phyloP scores from a whole-genome alignment of 2,888 invertebrate species.

The Cybosia mesomella region DNA sequence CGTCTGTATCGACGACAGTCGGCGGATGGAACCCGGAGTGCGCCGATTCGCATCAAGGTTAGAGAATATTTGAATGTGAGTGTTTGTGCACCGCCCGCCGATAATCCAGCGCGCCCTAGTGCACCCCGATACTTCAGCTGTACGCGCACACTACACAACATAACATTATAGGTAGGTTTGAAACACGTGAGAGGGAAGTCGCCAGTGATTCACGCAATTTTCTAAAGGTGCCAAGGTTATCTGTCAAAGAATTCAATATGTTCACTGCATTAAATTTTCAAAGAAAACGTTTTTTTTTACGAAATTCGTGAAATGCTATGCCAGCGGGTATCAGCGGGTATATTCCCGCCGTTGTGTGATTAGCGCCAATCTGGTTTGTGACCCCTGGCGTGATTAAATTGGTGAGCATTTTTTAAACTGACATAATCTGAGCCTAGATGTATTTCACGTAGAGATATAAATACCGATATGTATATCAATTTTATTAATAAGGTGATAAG shows the following conservation, averaged over 20 bases:
- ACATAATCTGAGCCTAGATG: conserved; percentile 7
- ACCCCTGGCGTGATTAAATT: conserved; percentile 33
- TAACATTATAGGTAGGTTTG: conserved; percentile 77
- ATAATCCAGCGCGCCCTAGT: conserved; percentile 69
- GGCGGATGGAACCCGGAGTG: conserved; percentile 87
- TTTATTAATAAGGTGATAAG: conserved; percentile 1
- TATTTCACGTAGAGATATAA: not conserved
- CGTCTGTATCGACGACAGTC: conserved; percentile 81
- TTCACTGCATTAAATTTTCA: conserved; percentile 12
- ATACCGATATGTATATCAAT: not conserved
- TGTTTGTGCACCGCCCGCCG: conserved; percentile 80
- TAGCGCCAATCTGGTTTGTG: conserved; percentile 40
- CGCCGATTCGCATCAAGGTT: conserved; percentile 87
- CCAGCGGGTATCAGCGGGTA: not conserved
- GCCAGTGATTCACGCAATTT: conserved; percentile 72
- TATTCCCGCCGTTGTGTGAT: conserved; percentile 52
- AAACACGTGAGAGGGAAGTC: conserved; percentile 71
- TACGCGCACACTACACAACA: conserved; percentile 69
- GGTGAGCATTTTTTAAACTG: conserved; percentile 18
- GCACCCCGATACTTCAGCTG: conserved; percentile 73
- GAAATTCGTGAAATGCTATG: not conserved
- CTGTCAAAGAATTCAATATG: conserved; percentile 25
- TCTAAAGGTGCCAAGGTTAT: conserved; percentile 52
- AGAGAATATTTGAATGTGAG: conserved; percentile 85
- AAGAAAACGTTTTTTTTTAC: conserved; percentile 10